Percentiles rank a stretch among this genome's conserved stretches.
These are phyloP conservation scores for Neolamprologus variostigma DNA, from an alignment of 2,113 vertebrate genomes.

Conservation along the genomic window DNA sequence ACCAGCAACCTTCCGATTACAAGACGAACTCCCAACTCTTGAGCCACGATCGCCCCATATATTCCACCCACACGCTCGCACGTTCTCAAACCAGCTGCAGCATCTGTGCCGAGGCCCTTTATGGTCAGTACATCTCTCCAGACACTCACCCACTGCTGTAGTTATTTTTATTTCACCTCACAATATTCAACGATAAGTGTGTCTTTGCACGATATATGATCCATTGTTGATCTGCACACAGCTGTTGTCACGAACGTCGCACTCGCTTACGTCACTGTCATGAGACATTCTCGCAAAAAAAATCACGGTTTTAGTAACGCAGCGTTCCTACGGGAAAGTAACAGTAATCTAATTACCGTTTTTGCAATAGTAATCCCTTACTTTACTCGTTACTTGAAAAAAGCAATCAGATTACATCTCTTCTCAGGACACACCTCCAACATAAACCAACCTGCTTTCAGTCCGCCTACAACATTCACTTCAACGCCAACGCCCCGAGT, in stretches of 20 bases:
- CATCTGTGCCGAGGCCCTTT: no score
- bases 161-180: no score
- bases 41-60: no score
- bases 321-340: neutral
- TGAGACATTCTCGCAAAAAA: neutral
- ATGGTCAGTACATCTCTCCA: no score
- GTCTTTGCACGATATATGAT: neutral
- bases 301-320: neutral
- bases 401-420: neutral
- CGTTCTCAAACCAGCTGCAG: no score
- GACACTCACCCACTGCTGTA: no score
- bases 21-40: no score
- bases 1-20: no score
- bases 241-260: neutral
- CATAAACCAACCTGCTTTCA: neutral
- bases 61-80: no score
- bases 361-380: neutral
- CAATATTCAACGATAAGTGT: no score
- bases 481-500: neutral
- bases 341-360: fast-evolving
- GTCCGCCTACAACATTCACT: neutral
- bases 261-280: fast-evolving
- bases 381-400: neutral
- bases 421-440: neutral
- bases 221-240: neutral